Base-by-base conservation (phyloP, 1,140 invertebrate species). In the Gerris buenoi region DNA sequence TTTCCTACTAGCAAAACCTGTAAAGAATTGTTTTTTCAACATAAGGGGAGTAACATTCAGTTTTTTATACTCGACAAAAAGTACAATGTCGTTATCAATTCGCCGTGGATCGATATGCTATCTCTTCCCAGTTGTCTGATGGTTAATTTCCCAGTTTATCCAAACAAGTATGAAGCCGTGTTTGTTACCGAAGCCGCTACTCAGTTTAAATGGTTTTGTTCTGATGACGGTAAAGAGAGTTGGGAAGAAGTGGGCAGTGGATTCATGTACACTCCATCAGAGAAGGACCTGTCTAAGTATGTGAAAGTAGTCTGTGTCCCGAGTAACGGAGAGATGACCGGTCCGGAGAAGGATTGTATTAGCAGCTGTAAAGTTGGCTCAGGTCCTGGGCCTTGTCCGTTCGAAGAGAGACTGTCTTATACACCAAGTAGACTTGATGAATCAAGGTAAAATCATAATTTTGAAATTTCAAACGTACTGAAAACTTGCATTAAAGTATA, bases 311-410 rank as follows among this genome's bases (percentile, higher is more conserved):
- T 64, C 2, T 81, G 80, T 72, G 71, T 73, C 27, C 81, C 81
- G 3, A 81, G 76, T 62, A 84, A 84, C 76, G 76, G 77, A 3
- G 70, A 72, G 0, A 75, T 74, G 63, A 68, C 59, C 58, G 89
- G 90, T 14, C 84, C 84, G 60, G 68, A 73, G 29, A 75, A 82
- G 26, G 84, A 85, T 75, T 74, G 78, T 27, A 73, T 84, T 25
- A 83, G 85, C 1, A 77, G 79, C 66, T 76, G 72, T 68, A 56
- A 75, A 23, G 82, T 92, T 15, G 78, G 86, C 75, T 82, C 84
- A 68, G 87, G 89, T 0, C 91, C 91, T 46, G 87, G 84, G 10
- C 28, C 68, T 5, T 93, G 89, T 78, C 90, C 89, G 3, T 94
- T 93, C 82, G 86, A 93, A 77, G 80, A 70, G 0, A 82, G 91